Evolutionary conservation across 2,888 invertebrate genomes (phyloP).

Genomic region (Caenorhabditis macrosperma): DNA sequence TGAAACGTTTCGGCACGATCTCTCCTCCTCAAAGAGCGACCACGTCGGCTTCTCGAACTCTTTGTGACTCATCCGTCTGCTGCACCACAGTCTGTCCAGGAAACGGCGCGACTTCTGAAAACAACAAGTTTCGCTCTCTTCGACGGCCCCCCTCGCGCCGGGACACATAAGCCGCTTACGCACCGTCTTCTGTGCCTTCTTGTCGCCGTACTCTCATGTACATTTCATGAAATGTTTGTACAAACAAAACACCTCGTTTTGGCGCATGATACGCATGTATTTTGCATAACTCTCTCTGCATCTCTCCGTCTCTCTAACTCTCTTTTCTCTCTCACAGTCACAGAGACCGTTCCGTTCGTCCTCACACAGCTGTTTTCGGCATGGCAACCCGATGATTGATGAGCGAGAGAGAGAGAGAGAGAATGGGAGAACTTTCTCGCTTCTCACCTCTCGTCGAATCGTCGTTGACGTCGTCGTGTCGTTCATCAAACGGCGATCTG

Average conservation of each 20-base stretch:
- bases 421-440: constrained; percentile 15
- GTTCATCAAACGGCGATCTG: constrained; percentile 31
- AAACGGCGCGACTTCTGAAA: constrained; percentile 19
- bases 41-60: neutral
- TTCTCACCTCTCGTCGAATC: constrained; percentile 17
- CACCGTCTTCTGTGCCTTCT: constrained; percentile 34
- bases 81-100: constrained; percentile 2
- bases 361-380: constrained; percentile 23
- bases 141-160: neutral
- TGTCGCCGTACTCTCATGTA: constrained; percentile 10
- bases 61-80: neutral
- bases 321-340: constrained; percentile 1
- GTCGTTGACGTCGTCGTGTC: constrained; percentile 27
- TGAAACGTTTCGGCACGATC: neutral
- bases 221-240: constrained; percentile 39
- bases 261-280: constrained; percentile 26
- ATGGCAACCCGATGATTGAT: constrained; percentile 36
- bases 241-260: constrained; percentile 41
- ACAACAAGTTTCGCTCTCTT: neutral
- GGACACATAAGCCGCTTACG: constrained; percentile 48
- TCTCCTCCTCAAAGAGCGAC: neutral
- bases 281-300: constrained; percentile 13
- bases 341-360: neutral
- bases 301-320: neutral
- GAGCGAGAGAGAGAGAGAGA: constrained; percentile 18